These are phyloP conservation scores for Noturus placidus DNA, from an alignment of 2,113 vertebrate species.

Conservation along the genomic window DNA sequence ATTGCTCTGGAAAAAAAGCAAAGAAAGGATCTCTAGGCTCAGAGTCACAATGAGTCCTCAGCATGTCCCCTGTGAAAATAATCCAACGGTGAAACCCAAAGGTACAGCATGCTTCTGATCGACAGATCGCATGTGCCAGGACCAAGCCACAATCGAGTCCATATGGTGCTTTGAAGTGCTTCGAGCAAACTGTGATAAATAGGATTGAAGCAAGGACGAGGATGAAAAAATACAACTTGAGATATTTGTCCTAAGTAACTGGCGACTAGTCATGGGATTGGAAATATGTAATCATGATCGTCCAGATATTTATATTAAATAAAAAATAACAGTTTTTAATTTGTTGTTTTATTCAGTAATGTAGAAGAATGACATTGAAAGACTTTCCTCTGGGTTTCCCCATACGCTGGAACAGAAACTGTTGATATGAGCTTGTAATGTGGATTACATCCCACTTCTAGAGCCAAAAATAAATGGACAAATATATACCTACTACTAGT, in stretches of 20 bases:
- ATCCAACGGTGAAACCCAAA: conserved; percentile 71
- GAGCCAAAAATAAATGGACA: background rate
- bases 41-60: conserved; percentile 45
- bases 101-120: conserved; percentile 85
- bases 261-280: conserved; percentile 42
- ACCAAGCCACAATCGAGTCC: conserved; percentile 86
- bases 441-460: background rate
- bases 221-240: conserved; percentile 33
- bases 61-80: conserved; percentile 55
- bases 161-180: conserved; percentile 74
- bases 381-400: background rate
- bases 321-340: conserved; percentile 17
- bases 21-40: background rate
- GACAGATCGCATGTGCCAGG: conserved; percentile 81
- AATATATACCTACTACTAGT: background rate
- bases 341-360: conserved; percentile 1
- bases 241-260: conserved; percentile 57
- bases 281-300: conserved; percentile 45
- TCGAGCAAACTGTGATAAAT: conserved; percentile 76
- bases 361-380: background rate
- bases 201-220: conserved; percentile 78
- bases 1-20: conserved; percentile 32
- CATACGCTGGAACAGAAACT: conserved; percentile 10
- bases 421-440: background rate
- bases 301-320: conserved; percentile 25